Percentiles rank a stretch among this genome's conserved stretches.
Conservation (phyloP, 2,888 invertebrate genomes). For the Macaria liturata region DNA sequence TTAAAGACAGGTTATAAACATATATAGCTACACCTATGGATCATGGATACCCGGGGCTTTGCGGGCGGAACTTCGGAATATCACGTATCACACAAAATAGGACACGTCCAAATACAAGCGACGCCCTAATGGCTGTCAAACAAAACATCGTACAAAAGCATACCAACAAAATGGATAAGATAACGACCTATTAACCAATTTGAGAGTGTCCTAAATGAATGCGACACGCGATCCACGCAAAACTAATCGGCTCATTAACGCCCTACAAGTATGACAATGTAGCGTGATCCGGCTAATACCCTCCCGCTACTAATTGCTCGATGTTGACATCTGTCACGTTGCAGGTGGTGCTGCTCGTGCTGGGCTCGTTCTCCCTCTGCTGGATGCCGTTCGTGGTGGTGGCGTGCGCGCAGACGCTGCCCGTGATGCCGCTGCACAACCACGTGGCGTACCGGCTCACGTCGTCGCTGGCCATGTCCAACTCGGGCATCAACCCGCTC, state of each 20-base stretch:
- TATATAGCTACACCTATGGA: too few species aligned
- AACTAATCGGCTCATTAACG: conserved; percentile 9
- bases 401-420: conserved; percentile 84
- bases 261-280: conserved; percentile 3
- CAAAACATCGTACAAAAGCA: conserved; percentile 13
- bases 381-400: conserved; percentile 92
- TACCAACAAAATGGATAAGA: conserved; percentile 10
- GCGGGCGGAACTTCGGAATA: too few species aligned
- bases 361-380: conserved; percentile 91
- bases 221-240: conserved; percentile 5
- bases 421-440: conserved; percentile 75
- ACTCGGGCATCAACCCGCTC: conserved; percentile 91
- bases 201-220: conserved; percentile 6
- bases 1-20: too few species aligned
- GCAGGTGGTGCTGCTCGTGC: conserved; percentile 89
- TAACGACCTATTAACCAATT: conserved; percentile 16
- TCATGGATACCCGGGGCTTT: too few species aligned
- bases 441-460: conserved; percentile 85
- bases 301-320: neutral
- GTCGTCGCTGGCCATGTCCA: conserved; percentile 89
- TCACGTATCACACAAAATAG: too few species aligned
- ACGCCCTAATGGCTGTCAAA: conserved; percentile 11
- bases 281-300: neutral
- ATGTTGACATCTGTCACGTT: conserved; percentile 26
- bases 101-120: conserved; percentile 3